phyloP scores from a whole-genome alignment of 2,797 vertebrate species.

The Macropus fuliginosus region DNA sequence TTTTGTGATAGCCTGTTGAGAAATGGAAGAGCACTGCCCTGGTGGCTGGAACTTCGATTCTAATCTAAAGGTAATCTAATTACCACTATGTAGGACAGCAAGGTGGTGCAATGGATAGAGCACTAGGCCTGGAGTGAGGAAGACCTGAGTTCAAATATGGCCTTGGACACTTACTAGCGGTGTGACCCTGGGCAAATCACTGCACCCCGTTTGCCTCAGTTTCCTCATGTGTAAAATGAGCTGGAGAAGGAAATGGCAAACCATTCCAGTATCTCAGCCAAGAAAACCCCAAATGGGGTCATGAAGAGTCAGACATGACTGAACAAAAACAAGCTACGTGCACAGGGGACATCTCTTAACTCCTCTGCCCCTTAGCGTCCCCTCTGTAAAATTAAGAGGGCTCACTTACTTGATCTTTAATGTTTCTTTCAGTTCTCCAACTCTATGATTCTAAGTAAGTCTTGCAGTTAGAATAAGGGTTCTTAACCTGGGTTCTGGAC shows the following conservation, averaged over 20 bases:
- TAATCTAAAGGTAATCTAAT: not conserved
- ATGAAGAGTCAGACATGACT: not conserved
- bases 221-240: not conserved
- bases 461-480: not conserved
- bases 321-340: not conserved
- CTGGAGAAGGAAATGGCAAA: not conserved
- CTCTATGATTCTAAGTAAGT: conserved; percentile 1
- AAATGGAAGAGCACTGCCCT: not conserved
- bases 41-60: not conserved
- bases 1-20: not conserved
- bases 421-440: not conserved
- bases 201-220: not conserved
- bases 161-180: not conserved
- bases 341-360: not conserved
- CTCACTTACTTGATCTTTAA: conserved; percentile 22
- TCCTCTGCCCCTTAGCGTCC: conserved; percentile 43
- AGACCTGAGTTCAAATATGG: not conserved
- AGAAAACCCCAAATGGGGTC: not conserved
- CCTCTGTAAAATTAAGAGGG: conserved; percentile 56
- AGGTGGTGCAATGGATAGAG: not conserved
- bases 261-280: not conserved
- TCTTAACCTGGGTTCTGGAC: not conserved
- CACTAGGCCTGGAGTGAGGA: too few relatives aligned
- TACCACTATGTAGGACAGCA: not conserved
- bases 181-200: conserved; percentile 50